Evolutionary conservation across 2,797 vertebrate species (phyloP).

Genomic region (Lindbergichthys nudifrons): DNA sequence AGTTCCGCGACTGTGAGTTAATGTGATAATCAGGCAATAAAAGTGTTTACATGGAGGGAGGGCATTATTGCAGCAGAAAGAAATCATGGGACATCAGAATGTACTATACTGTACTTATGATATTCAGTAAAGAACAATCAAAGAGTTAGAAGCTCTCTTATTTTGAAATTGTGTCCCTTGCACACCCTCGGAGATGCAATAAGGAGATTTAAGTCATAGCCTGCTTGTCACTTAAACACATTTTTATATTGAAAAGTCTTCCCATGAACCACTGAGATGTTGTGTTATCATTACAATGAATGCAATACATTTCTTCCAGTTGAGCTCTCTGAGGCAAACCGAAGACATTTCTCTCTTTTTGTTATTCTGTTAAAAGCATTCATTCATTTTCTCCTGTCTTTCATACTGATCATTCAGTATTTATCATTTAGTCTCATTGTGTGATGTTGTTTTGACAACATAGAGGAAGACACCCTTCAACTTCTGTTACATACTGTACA

Average conservation of each 20-base stretch:
- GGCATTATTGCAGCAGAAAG: not conserved
- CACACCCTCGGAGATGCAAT: not conserved
- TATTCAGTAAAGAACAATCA: not conserved
- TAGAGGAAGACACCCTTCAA: not conserved
- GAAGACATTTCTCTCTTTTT: too few species aligned
- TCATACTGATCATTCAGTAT: too few species aligned
- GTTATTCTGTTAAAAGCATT: too few species aligned
- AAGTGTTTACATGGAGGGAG: not conserved
- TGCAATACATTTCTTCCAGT: not conserved
- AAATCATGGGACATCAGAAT: not conserved
- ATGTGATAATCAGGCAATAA: not conserved
- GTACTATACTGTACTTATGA: not conserved
- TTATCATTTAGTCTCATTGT: not conserved
- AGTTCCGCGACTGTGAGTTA: conserved; percentile 94
- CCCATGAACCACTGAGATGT: not conserved
- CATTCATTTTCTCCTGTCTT: too few species aligned
- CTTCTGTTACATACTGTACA: not conserved
- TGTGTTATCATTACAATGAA: not conserved
- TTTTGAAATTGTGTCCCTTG: not conserved
- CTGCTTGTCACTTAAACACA: not conserved
- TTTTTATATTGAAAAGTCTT: not conserved
- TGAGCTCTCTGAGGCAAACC: not conserved
- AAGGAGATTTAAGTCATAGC: too few species aligned
- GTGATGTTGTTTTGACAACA: conserved; percentile 17
- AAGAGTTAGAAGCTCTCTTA: not conserved